phyloP scores from a whole-genome alignment of 2,888 invertebrate species.

The Agrenia bidenticulata region DNA sequence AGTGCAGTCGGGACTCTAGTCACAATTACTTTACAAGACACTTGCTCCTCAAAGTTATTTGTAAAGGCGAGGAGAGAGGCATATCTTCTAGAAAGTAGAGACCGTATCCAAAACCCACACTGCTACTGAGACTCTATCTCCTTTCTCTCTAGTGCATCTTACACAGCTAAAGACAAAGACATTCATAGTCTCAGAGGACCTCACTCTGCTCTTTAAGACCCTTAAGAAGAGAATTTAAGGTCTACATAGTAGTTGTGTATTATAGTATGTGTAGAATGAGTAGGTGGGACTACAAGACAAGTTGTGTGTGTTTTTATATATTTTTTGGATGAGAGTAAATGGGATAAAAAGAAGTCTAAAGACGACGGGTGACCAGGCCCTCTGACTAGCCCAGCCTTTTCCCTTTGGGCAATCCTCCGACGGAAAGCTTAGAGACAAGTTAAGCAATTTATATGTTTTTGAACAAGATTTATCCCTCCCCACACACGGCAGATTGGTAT shows the following conservation, averaged over 20 bases:
- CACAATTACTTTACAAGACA: slow-evolving; percentile 17
- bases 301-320: not conserved
- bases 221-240: too few relatives aligned
- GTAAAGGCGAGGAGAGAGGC: slow-evolving; percentile 7
- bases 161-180: too few relatives aligned
- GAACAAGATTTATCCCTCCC: slow-evolving; percentile 39
- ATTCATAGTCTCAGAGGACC: too few relatives aligned
- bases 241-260: too few relatives aligned
- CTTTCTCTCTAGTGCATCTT: too few relatives aligned
- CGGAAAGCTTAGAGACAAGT: slow-evolving; percentile 23
- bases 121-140: too few relatives aligned
- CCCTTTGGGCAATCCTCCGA: not conserved
- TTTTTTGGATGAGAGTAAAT: slow-evolving; percentile 7
- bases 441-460: slow-evolving; percentile 49
- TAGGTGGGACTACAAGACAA: not conserved
- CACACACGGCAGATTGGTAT: slow-evolving; percentile 9
- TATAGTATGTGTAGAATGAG: too few relatives aligned
- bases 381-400: not conserved
- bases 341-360: slow-evolving; percentile 7
- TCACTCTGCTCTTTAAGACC: too few relatives aligned
- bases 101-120: too few relatives aligned
- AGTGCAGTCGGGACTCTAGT: not conserved
- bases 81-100: too few relatives aligned
- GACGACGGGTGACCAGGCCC: slow-evolving; percentile 9
- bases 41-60: slow-evolving; percentile 15